Percentiles rank a stretch among this genome's conserved stretches.
Conservation (phyloP, 2,888 invertebrate genomes). For the Steromphala cineraria region DNA sequence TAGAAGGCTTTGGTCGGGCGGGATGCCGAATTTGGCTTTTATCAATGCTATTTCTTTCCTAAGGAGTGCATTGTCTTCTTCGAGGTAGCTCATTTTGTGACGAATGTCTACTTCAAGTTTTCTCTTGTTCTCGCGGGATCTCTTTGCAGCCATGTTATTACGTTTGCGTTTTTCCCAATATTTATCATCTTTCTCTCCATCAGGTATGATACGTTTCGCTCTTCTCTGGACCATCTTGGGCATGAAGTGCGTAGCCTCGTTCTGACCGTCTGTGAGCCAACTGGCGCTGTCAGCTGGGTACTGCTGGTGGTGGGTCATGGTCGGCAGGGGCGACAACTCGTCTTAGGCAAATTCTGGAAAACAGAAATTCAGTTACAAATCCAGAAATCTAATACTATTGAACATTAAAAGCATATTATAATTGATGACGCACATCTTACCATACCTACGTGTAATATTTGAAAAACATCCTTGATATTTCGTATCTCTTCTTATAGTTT, state of each 20-base stretch:
- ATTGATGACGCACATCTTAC: too few species aligned
- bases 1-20: constrained; percentile 44
- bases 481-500: too few species aligned
- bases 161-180: constrained; percentile 64
- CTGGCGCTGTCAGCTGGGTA: constrained; percentile 2
- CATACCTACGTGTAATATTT: too few species aligned
- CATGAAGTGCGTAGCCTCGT: constrained; percentile 19
- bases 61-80: constrained; percentile 57
- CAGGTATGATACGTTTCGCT: constrained; percentile 52
- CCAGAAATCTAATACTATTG: too few species aligned
- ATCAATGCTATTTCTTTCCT: constrained; percentile 52
- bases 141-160: constrained; percentile 64
- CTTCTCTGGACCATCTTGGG: constrained; percentile 44
- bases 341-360: neutral
- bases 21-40: constrained; percentile 52
- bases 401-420: too few species aligned
- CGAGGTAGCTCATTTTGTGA: constrained; percentile 46
- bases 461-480: too few species aligned
- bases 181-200: constrained; percentile 53
- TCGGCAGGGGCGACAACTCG: neutral
- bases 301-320: constrained; percentile 18
- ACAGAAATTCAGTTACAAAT: neutral
- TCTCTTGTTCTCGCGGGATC: constrained; percentile 61
- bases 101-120: constrained; percentile 47
- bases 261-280: neutral